Conservation (phyloP, 2,797 vertebrate genomes). For the Pteropus rufus region DNA sequence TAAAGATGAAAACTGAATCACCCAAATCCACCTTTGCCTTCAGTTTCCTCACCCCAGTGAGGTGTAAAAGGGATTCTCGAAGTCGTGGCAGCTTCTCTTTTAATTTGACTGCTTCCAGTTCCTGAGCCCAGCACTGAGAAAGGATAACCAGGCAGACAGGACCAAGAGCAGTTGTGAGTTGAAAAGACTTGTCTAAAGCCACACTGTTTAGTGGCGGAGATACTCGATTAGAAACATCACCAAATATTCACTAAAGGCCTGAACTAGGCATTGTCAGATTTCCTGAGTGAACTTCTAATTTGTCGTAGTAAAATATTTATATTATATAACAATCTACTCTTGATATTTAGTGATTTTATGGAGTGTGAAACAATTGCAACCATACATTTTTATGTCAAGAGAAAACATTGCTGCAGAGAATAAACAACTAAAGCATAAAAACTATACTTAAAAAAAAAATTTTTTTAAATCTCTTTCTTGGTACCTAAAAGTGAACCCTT, state of each 20-base stretch:
- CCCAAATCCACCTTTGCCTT: neutral
- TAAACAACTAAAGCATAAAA: neutral
- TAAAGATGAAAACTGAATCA: neutral
- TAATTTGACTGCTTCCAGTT: neutral
- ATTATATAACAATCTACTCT: neutral
- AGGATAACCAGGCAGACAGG: neutral
- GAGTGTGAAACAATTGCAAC: neutral
- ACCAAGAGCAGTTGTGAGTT: neutral
- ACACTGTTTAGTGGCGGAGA: neutral
- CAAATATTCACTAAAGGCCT: neutral
- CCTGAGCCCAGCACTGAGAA: neutral
- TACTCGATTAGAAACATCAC: neutral
- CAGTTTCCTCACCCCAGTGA: neutral
- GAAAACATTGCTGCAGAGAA: neutral
- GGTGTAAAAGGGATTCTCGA: neutral
- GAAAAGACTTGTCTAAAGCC: neutral
- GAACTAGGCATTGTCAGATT: neutral
- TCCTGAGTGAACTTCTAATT: neutral
- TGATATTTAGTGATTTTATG: neutral
- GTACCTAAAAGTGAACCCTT: neutral
- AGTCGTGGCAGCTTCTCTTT: neutral
- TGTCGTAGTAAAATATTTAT: neutral
- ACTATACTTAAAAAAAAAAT: neutral
- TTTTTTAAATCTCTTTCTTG: neutral
- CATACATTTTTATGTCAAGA: neutral